Evolutionary conservation across 2,888 invertebrate species (phyloP).

Genomic region (Epirrita christyi): DNA sequence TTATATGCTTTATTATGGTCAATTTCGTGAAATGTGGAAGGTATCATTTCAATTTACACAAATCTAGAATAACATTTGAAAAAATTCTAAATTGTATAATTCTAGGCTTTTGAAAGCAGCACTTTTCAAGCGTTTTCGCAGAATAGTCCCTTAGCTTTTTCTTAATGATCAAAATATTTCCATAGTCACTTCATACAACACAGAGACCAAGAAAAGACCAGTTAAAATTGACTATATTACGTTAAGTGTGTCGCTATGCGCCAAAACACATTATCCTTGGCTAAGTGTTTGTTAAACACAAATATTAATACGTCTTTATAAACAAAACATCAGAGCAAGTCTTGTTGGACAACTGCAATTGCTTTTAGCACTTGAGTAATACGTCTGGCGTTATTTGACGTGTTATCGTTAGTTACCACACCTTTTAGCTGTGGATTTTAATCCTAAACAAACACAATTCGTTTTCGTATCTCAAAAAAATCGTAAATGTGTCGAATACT

Average conservation of each 20-base stretch:
- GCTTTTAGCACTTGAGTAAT: constrained; percentile 66
- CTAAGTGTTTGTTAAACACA: constrained; percentile 59
- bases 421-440: constrained; percentile 39
- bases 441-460: constrained; percentile 43
- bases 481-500: constrained; percentile 10
- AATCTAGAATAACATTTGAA: too few species aligned
- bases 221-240: too few species aligned
- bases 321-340: constrained; percentile 46
- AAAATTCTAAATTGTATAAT: too few species aligned
- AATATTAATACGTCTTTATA: constrained; percentile 57
- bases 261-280: constrained; percentile 53
- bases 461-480: constrained; percentile 17
- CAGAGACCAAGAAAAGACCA: too few species aligned
- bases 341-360: constrained; percentile 47
- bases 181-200: too few species aligned
- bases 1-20: too few species aligned
- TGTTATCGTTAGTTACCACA: constrained; percentile 44
- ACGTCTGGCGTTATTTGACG: constrained; percentile 37
- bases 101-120: too few species aligned
- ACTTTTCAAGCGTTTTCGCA: too few species aligned
- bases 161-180: too few species aligned
- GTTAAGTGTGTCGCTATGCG: constrained; percentile 5
- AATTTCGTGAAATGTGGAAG: too few species aligned
- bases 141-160: too few species aligned
- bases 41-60: too few species aligned